Conservation (phyloP, 2,888 invertebrate genomes). For the Bedellia somnulentella region DNA sequence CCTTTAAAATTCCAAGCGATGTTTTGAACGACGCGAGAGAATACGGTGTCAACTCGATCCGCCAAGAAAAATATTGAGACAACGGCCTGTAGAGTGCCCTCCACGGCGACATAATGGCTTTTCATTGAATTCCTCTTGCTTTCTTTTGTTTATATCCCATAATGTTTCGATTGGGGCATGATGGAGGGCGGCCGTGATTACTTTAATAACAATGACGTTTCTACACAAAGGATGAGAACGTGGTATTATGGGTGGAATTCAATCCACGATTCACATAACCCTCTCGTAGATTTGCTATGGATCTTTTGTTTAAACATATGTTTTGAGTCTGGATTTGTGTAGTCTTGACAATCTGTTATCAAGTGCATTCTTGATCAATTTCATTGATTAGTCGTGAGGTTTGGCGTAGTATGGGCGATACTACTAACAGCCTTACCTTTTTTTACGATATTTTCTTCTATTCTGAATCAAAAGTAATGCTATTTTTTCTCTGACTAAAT, state of each 20-base stretch:
- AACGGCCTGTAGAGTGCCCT: slow-evolving; percentile 43
- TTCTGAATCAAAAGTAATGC: no score
- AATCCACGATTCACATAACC: slow-evolving; percentile 42
- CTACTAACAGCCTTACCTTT: no score
- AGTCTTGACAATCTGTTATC: no score
- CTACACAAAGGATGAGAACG: slow-evolving; percentile 44
- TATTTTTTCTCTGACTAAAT: no score
- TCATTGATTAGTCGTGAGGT: no score
- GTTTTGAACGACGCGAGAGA: slow-evolving; percentile 43
- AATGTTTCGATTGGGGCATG: slow-evolving; percentile 56
- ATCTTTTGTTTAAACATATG: no score
- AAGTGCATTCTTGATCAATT: no score
- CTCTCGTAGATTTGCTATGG: slow-evolving; percentile 48
- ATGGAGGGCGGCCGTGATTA: slow-evolving; percentile 55
- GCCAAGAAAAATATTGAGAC: slow-evolving; percentile 60
- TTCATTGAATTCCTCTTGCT: slow-evolving; percentile 56
- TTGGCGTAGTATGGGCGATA: no score
- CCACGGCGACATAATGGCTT: slow-evolving; percentile 54
- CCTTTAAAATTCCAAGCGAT: slow-evolving; percentile 53
- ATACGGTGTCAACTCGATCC: slow-evolving; percentile 52
- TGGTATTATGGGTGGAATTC: slow-evolving; percentile 51
- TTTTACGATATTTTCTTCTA: no score
- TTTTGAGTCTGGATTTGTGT: no score
- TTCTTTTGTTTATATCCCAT: slow-evolving; percentile 60
- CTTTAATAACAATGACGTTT: slow-evolving; percentile 56